A percentile compares a stretch with the other conserved stretches of the same genome.
Evolutionary conservation across 2,113 vertebrate genomes (phyloP).

Genomic region (Leptodactylus fuscus): DNA sequence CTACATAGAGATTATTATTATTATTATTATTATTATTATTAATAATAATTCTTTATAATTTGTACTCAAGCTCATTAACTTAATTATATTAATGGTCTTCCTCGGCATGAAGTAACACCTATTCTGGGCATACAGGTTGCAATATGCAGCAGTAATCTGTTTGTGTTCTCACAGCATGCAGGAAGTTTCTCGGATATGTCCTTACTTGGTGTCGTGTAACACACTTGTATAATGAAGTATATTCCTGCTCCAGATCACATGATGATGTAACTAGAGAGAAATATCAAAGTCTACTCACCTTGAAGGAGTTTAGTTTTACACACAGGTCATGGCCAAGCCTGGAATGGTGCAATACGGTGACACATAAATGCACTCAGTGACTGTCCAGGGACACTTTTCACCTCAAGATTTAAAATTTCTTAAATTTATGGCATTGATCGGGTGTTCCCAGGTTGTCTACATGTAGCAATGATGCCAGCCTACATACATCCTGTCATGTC

Average conservation of each 20-base stretch:
- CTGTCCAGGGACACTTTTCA: too few species aligned
- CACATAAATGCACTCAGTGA: not conserved
- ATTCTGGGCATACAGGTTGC: constrained; percentile 20
- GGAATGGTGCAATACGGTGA: constrained; percentile 21
- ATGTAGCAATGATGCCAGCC: too few species aligned
- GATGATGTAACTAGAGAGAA: constrained; percentile 48
- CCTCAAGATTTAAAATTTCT: too few species aligned
- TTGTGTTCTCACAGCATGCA: constrained; percentile 36
- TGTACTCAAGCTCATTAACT: not conserved
- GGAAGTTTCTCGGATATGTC: constrained; percentile 42
- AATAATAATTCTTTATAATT: not conserved
- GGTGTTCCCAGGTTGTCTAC: too few species aligned
- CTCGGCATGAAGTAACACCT: not conserved
- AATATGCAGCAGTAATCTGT: constrained; percentile 57
- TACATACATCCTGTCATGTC: too few species aligned
- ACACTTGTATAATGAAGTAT: constrained; percentile 37
- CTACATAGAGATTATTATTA: not conserved
- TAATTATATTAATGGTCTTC: not conserved
- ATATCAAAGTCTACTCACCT: constrained; percentile 1
- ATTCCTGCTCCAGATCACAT: constrained; percentile 52
- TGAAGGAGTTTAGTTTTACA: constrained; percentile 15
- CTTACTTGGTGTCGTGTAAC: constrained; percentile 54
- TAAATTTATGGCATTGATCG: too few species aligned
- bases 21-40: too few species aligned
- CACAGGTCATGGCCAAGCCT: constrained; percentile 29